These are phyloP conservation scores for Syrista parreyssii DNA, from an alignment of 2,888 invertebrate species.

Conservation along the genomic window DNA sequence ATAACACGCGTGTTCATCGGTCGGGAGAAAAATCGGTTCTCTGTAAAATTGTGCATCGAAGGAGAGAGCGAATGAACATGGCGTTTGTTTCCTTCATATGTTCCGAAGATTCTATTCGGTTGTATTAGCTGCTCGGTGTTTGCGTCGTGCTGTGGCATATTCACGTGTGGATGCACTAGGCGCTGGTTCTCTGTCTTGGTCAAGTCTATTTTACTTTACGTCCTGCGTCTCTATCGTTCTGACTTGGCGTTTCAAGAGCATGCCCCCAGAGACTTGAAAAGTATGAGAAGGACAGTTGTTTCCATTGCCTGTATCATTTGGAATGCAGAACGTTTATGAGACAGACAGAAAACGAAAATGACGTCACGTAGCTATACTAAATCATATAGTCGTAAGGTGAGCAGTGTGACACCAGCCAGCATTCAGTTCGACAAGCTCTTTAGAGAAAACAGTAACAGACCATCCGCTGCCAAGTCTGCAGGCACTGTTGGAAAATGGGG, in stretches of 20 bases:
- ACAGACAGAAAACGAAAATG: conserved; percentile 47
- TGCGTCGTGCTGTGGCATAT: conserved; percentile 1
- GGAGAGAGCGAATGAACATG: conserved; percentile 55
- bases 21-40: conserved; percentile 31
- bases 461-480: conserved; percentile 88
- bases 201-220: neutral
- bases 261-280: conserved; percentile 25
- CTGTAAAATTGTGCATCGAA: conserved; percentile 46
- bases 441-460: conserved; percentile 86
- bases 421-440: conserved; percentile 76
- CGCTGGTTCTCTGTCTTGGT: neutral
- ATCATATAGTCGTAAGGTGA: conserved; percentile 62
- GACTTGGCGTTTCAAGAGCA: neutral
- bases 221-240: neutral
- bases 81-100: conserved; percentile 61
- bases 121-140: conserved; percentile 23
- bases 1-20: conserved; percentile 27
- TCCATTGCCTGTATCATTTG: conserved; percentile 42
- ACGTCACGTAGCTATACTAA: conserved; percentile 63
- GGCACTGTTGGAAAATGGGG: conserved; percentile 96
- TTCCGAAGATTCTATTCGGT: conserved; percentile 45
- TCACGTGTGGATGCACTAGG: neutral
- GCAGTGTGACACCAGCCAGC: conserved; percentile 65
- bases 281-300: conserved; percentile 41
- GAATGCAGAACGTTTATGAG: conserved; percentile 45